These are phyloP conservation scores for Geotrupes spiniger DNA, from an alignment of 2,888 invertebrate genomes.

Conservation along the genomic window DNA sequence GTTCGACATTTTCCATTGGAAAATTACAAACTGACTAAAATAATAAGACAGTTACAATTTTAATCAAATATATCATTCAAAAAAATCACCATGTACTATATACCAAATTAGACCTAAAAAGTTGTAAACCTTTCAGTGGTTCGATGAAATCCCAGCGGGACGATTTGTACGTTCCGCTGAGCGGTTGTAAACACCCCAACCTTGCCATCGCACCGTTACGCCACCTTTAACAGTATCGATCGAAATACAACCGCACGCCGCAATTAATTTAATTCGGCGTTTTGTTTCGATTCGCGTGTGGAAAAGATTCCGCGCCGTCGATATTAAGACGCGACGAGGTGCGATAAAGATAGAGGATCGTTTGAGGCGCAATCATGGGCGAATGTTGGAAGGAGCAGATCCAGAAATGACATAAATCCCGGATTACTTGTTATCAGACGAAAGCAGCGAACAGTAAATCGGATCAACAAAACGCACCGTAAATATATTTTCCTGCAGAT, in stretches of 20 bases:
- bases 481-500: constrained; percentile 1
- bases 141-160: constrained; percentile 31
- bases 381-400: constrained; percentile 22
- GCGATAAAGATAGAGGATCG: background rate
- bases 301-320: too few relatives aligned
- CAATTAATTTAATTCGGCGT: too few relatives aligned
- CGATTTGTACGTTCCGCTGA: constrained; percentile 33
- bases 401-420: constrained; percentile 50
- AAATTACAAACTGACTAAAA: too few relatives aligned
- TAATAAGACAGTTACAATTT: too few relatives aligned
- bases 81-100: too few relatives aligned
- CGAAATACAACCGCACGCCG: too few relatives aligned
- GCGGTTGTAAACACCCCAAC: constrained; percentile 32
- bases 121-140: background rate
- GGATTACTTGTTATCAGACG: constrained; percentile 49
- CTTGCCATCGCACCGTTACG: constrained; percentile 14
- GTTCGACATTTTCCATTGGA: too few relatives aligned
- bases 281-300: too few relatives aligned
- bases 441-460: constrained; percentile 49
- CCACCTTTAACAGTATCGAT: constrained; percentile 1
- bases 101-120: constrained; percentile 15
- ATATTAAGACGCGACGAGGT: background rate
- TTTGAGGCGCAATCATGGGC: constrained; percentile 7
- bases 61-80: too few relatives aligned
- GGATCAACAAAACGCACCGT: constrained; percentile 34